phyloP scores from a whole-genome alignment of 2,888 invertebrate genomes.

The Labia minor region DNA sequence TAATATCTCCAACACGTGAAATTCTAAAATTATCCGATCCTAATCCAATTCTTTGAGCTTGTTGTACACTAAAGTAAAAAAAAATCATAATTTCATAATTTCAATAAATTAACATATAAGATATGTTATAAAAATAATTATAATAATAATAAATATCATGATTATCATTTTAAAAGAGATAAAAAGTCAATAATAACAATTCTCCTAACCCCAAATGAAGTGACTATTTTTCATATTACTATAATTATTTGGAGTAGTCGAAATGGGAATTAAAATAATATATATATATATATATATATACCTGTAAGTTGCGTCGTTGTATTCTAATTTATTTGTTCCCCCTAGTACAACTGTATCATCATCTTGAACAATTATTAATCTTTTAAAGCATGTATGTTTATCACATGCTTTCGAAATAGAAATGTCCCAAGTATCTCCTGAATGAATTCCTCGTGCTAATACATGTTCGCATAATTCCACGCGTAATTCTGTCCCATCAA shows the following conservation, averaged over 20 bases:
- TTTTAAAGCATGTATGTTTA: slow-evolving; percentile 45
- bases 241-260: no score
- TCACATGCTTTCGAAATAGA: slow-evolving; percentile 31
- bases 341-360: slow-evolving; percentile 47
- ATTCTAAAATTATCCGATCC: slow-evolving; percentile 54
- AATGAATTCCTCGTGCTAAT: slow-evolving; percentile 54
- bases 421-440: slow-evolving; percentile 55
- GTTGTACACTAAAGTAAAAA: slow-evolving; percentile 29
- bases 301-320: slow-evolving; percentile 44
- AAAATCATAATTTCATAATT: background rate
- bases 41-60: slow-evolving; percentile 49
- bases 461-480: slow-evolving; percentile 74
- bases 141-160: background rate
- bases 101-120: slow-evolving; percentile 15
- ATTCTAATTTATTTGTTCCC: slow-evolving; percentile 53
- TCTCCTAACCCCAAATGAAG: no score
- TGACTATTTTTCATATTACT: no score
- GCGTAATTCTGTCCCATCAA: slow-evolving; percentile 66
- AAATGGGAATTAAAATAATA: no score
- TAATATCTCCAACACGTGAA: slow-evolving; percentile 54
- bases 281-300: no score
- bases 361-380: slow-evolving; percentile 51
- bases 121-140: background rate
- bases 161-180: slow-evolving; percentile 15
- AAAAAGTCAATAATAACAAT: no score